Evolutionary conservation across 2,888 invertebrate genomes (phyloP), one percentile per base, ranked within the genome.

Genomic region (Drosophila nigritarsus): DNA sequence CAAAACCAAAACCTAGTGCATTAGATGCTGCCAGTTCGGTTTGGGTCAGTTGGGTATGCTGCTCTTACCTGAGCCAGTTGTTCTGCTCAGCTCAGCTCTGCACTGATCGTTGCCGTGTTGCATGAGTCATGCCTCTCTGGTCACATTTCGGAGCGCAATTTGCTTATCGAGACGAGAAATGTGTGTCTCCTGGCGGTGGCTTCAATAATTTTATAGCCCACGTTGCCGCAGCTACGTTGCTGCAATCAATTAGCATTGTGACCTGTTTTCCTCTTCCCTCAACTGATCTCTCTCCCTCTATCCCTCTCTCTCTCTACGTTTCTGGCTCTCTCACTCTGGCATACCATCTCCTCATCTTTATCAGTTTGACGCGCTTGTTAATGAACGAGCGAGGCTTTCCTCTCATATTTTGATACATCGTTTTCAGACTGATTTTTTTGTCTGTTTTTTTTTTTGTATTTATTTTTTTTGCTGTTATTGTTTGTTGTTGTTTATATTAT

Each of bases 311-410:
- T 42, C 13, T 45, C 34, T 24, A 32, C 24, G 27, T 34, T 49
- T 49, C 36, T 29, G 32, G 30, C 42, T 29, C 45, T 30, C 36
- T 61, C 66, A n/a, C 63, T 29, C 38, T 45, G 30, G 34, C 42
- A 30, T 48, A 34, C 27, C 66, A n/a, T 20, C 58, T 53, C 30
- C 30, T 24, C 48, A 11, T 51, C 65, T 74, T 87, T 85, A 85
- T 85, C 84, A 85, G 82, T 84, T 87, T 85, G 84, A 85, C 84
- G 89, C 85, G 85, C 85, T 85, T 87, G 89, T 85, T 89, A 89
- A 87, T 85, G 87, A 85, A 85, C 85, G 85, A 85, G 79, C 80
- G 60, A 65, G 66, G 73, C 73, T 73, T 58, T 65, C 70, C 71
- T 61, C 83, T 89, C 87, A 87, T 89, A 89, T 81, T 89, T 89